phyloP scores from a whole-genome alignment of 2,797 vertebrate genomes.

The Bradypus variegatus region DNA sequence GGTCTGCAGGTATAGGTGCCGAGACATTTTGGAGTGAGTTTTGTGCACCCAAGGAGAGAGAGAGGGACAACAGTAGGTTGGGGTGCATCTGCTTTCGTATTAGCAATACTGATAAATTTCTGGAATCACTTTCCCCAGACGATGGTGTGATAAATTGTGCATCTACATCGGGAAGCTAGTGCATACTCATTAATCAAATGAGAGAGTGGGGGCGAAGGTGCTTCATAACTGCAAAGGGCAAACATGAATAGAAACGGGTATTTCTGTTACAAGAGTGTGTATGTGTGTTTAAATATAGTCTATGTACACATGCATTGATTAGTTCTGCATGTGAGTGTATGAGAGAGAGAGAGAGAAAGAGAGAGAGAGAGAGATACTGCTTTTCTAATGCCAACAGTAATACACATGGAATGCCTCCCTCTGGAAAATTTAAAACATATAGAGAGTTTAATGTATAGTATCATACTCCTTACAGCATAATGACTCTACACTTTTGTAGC shows the following conservation, averaged over 20 bases:
- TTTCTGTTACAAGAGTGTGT: not conserved
- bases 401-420: not conserved
- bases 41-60: not conserved
- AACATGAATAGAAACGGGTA: not conserved
- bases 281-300: slow-evolving; percentile 14
- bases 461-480: not conserved
- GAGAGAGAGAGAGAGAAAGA: not conserved
- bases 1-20: slow-evolving; percentile 43
- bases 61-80: not conserved
- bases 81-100: slow-evolving; percentile 22
- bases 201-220: not conserved
- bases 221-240: not conserved
- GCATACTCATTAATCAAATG: slow-evolving; percentile 39
- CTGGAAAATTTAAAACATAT: not conserved
- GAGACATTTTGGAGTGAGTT: slow-evolving; percentile 60
- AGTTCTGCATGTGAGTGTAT: not conserved
- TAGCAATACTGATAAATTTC: not conserved
- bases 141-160: not conserved
- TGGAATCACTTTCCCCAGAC: not conserved
- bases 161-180: not conserved
- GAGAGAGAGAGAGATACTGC: not conserved
- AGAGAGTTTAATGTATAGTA: not conserved
- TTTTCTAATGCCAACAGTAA: not conserved
- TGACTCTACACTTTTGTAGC: not conserved
- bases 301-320: not conserved